These are phyloP conservation scores for Polymixis flavicincta DNA, from an alignment of 2,888 invertebrate species.

Conservation along the genomic window DNA sequence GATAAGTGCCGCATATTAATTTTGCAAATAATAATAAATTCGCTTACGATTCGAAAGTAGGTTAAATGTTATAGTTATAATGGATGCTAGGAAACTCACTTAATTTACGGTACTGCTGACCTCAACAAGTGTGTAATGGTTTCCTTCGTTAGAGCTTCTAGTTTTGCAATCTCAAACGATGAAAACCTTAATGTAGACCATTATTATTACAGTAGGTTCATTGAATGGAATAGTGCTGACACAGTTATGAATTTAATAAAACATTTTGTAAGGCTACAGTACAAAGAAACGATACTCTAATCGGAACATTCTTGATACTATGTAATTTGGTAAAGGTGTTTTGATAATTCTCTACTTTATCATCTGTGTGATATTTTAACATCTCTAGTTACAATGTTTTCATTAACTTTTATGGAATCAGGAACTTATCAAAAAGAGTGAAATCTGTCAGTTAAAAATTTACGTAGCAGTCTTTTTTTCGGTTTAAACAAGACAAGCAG, in stretches of 20 bases:
- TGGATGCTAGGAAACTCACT: conserved; percentile 18
- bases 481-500: conserved; percentile 4
- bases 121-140: neutral
- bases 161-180: conserved; percentile 1
- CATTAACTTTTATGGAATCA: conserved; percentile 7
- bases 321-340: neutral
- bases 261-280: neutral
- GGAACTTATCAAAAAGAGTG: neutral
- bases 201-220: neutral
- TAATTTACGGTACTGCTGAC: conserved; percentile 19
- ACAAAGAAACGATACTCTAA: neutral
- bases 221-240: neutral
- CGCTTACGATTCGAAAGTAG: conserved; percentile 49
- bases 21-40: conserved; percentile 55
- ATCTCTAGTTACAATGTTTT: neutral
- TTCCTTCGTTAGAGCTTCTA: neutral
- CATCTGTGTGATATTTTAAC: conserved; percentile 13
- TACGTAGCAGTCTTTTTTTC: neutral
- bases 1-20: conserved; percentile 67
- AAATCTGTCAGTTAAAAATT: neutral
- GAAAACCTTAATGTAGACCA: conserved; percentile 10
- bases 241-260: neutral
- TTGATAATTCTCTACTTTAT: neutral
- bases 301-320: conserved; percentile 27
- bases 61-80: conserved; percentile 29